phyloP scores from a whole-genome alignment of 2,113 vertebrate species.

The Muscicapa adusta region DNA sequence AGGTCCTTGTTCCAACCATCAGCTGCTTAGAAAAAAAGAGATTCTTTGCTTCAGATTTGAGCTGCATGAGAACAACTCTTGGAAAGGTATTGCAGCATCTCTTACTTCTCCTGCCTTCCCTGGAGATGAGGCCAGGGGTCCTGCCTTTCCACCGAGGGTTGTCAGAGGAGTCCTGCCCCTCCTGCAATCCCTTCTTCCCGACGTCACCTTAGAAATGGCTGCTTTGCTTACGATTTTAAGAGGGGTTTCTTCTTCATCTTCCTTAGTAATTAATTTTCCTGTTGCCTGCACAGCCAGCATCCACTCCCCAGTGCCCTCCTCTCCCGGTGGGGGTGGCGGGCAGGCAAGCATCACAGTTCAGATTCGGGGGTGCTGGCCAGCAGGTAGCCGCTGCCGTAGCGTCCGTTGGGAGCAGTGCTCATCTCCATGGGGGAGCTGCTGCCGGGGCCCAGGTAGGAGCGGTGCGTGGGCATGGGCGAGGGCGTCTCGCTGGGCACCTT shows the following conservation, averaged over 20 bases:
- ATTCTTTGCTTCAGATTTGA: conserved; percentile 20
- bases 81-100: not conserved
- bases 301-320: conserved; percentile 44
- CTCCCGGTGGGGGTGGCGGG: not conserved
- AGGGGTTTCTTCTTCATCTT: conserved; percentile 34
- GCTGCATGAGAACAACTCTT: not conserved
- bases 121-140: not conserved
- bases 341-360: conserved; percentile 80
- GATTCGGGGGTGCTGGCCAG: conserved; percentile 91
- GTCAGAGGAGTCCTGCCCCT: conserved; percentile 49
- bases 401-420: conserved; percentile 82
- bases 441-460: conserved; percentile 90
- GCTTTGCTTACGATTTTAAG: conserved; percentile 13
- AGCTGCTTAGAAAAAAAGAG: conserved; percentile 23
- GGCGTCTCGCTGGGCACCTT: conserved; percentile 91
- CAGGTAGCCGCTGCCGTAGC: conserved; percentile 90
- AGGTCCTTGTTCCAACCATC: conserved; percentile 48
- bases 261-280: not conserved
- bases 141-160: not conserved
- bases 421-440: conserved; percentile 85
- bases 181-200: not conserved
- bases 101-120: conserved; percentile 10
- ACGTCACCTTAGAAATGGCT: not conserved
- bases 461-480: conserved; percentile 92
- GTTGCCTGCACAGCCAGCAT: conserved; percentile 5